phyloP scores from a whole-genome alignment of 2,888 invertebrate genomes.

The Spisula solida region DNA sequence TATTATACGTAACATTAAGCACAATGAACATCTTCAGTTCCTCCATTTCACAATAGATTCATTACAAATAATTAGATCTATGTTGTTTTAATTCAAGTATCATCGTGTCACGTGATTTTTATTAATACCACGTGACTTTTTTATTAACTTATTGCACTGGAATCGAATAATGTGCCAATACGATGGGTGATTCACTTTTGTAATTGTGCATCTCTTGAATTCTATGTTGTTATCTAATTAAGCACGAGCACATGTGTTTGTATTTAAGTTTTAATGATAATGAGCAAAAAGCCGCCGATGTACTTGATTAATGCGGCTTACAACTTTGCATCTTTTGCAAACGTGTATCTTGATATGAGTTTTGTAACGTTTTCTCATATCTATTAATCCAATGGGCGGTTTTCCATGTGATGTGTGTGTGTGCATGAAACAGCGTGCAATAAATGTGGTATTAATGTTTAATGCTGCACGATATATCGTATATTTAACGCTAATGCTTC shows the following conservation, averaged over 20 bases:
- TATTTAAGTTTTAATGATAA: constrained; percentile 13
- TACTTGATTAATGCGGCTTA: not conserved
- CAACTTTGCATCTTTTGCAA: not conserved
- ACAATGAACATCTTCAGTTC: too few species aligned
- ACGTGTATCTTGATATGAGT: not conserved
- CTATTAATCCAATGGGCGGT: not conserved
- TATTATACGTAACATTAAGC: too few species aligned
- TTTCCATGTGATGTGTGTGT: too few species aligned
- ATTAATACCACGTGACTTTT: not conserved
- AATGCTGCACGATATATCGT: too few species aligned
- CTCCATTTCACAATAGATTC: too few species aligned
- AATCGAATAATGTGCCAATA: not conserved
- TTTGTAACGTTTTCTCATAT: not conserved
- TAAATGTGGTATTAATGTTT: too few species aligned
- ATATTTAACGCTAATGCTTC: too few species aligned
- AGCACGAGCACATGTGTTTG: constrained; percentile 14
- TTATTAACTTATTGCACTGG: not conserved
- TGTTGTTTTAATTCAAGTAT: not conserved
- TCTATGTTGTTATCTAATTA: not conserved
- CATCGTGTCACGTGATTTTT: not conserved
- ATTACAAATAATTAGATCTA: not conserved
- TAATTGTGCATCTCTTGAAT: not conserved
- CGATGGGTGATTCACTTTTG: not conserved
- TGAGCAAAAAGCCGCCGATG: not conserved
- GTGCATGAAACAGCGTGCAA: too few species aligned